Base-by-base conservation (phyloP, 2,113 vertebrate species). In the Microtus oregoni region DNA sequence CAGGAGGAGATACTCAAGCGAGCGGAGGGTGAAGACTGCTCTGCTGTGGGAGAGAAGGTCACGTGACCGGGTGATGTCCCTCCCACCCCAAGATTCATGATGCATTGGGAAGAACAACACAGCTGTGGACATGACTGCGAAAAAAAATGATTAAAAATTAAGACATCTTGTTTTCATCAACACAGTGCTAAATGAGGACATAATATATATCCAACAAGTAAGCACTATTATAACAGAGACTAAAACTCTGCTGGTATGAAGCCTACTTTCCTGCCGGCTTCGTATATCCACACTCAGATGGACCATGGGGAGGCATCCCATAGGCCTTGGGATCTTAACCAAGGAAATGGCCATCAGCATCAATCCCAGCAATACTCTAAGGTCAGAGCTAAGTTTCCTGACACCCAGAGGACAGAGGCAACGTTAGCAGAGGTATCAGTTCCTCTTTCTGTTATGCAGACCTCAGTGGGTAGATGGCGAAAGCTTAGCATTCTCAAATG, bases 401-500 rank as follows among this genome's bases (percentile, higher is more conserved):
- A 89, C 58, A 35, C 4, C 15, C 65, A 67, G 41, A 75, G 82
- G 44, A 68, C 91, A 83, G 79, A 76, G 61, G 90, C 86, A 67
- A 73, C 38, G 55, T 14, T 32, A 92, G 86, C 50, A 28, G 88
- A 76, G 82, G 81, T 26, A 44, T 86, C 13, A 90, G 55, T 52
- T 89, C 32, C 72, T 38, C 70, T 47, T 50, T 86, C 30, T 41
- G 19, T n/a, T 58, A 35, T 86, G 86, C 67, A 91, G 73, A 61
- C 72, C 58, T 3, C 55, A 30, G 58, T 26, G 55, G 76, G 67
- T 0, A 2, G 72, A 30, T 65, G 26, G 38, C 11, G 75, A 35
- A 88, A 65, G 26, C 55, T 75, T 68, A 44, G 76, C 41, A 19
- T 73, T 90, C 94, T 86, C 89, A n/a, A 88, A 88, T n/a, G 70